A percentile compares a stretch with the other conserved stretches of the same genome.
Conservation (phyloP, 2,797 vertebrate species). For the Apogon talboti region DNA sequence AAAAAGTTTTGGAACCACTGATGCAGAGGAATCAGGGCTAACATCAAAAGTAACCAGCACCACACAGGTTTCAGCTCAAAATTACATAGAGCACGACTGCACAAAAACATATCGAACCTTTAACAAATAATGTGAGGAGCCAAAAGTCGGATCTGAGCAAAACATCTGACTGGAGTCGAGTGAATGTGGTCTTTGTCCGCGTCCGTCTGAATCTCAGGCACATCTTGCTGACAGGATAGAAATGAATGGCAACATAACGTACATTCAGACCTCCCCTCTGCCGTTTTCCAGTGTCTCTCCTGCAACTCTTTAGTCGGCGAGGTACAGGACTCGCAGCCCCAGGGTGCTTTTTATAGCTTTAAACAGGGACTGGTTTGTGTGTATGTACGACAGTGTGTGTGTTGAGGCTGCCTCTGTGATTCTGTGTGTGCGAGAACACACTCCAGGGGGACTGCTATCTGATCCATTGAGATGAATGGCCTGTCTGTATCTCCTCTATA, state of each 20-base stretch:
- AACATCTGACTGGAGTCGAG: too few relatives aligned
- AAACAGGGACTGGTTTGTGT: slow-evolving; percentile 49
- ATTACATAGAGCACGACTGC: too few relatives aligned
- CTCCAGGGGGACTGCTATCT: slow-evolving; percentile 72
- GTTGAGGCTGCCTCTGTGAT: slow-evolving; percentile 24
- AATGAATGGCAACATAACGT: slow-evolving; percentile 29
- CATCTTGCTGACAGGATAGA: slow-evolving; percentile 41
- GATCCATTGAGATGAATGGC: slow-evolving; percentile 86
- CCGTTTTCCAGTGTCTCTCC: slow-evolving; percentile 46
- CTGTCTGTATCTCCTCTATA: slow-evolving; percentile 79
- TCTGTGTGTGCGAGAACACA: slow-evolving; percentile 7
- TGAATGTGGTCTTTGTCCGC: not conserved
- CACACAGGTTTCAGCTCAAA: too few relatives aligned
- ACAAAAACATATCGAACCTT: too few relatives aligned
- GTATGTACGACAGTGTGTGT: slow-evolving; percentile 20
- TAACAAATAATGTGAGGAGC: too few relatives aligned
- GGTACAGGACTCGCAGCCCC: slow-evolving; percentile 32
- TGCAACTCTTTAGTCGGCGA: slow-evolving; percentile 37
- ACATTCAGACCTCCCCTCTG: slow-evolving; percentile 18
- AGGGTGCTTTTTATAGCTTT: slow-evolving; percentile 50
- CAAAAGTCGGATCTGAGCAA: too few relatives aligned
- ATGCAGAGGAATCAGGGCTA: too few relatives aligned
- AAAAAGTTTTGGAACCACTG: too few relatives aligned
- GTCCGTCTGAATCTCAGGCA: slow-evolving; percentile 17
- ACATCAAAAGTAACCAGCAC: too few relatives aligned